Evolutionary conservation across 2,888 invertebrate species (phyloP).

Genomic region (Aphodius sticticus): DNA sequence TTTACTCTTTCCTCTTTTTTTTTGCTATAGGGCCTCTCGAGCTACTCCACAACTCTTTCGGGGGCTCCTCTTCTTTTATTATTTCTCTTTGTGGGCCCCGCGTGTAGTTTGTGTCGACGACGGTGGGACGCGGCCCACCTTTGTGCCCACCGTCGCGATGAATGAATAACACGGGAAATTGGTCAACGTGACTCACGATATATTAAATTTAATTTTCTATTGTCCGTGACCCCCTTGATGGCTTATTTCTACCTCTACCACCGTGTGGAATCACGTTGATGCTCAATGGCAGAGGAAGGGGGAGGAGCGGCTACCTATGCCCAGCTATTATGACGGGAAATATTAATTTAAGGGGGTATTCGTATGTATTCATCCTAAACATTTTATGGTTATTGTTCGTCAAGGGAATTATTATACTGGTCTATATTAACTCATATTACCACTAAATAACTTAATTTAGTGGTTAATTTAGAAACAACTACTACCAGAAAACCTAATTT

Average conservation of each 20-base stretch:
- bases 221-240: slow-evolving; percentile 34
- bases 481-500: too few species aligned
- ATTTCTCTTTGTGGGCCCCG: too few species aligned
- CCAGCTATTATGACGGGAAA: not conserved
- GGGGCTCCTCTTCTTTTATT: not conserved
- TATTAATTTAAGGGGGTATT: not conserved
- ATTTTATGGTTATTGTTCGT: too few species aligned
- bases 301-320: not conserved
- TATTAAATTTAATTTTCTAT: slow-evolving; percentile 38
- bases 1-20: slow-evolving; percentile 10
- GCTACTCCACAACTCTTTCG: not conserved
- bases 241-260: slow-evolving; percentile 25
- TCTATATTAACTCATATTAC: too few species aligned
- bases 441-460: too few species aligned
- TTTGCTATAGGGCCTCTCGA: not conserved
- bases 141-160: slow-evolving; percentile 24
- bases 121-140: slow-evolving; percentile 1
- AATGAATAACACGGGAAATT: slow-evolving; percentile 42
- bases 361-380: too few species aligned
- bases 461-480: too few species aligned
- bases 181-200: slow-evolving; percentile 42
- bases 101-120: not conserved
- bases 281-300: not conserved
- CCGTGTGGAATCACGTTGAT: not conserved
- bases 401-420: too few species aligned